These are phyloP conservation scores for Leucophenga varia DNA, from an alignment of 1,140 invertebrate genomes.

Conservation along the genomic window DNA sequence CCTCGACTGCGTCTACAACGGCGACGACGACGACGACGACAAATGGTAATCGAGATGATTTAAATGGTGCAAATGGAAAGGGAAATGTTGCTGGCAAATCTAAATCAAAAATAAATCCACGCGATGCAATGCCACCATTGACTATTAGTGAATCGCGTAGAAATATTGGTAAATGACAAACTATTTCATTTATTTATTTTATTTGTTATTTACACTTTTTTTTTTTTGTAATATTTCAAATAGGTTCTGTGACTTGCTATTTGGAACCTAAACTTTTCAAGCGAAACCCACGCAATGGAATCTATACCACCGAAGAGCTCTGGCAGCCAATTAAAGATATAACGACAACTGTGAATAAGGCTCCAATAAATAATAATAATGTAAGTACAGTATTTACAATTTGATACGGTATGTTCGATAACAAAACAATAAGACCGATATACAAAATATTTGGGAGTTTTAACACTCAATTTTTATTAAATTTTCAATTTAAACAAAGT, in stretches of 20 bases:
- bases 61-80: neutral
- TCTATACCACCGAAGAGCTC: conserved; percentile 71
- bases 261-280: conserved; percentile 70
- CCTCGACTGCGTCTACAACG: conserved; percentile 4
- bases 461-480: too few relatives aligned
- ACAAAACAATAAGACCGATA: too few relatives aligned
- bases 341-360: conserved; percentile 51
- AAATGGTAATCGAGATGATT: too few relatives aligned
- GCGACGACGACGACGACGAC: conserved; percentile 16
- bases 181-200: too few relatives aligned
- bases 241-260: conserved; percentile 70
- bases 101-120: conserved; percentile 12
- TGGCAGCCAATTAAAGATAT: conserved; percentile 74
- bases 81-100: neutral
- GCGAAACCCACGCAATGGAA: conserved; percentile 63
- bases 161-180: conserved; percentile 36
- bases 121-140: conserved; percentile 41
- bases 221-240: too few relatives aligned
- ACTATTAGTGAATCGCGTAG: conserved; percentile 48
- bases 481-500: too few relatives aligned
- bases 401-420: too few relatives aligned
- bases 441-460: too few relatives aligned
- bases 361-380: conserved; percentile 34
- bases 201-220: too few relatives aligned
- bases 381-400: conserved; percentile 3